Conservation (phyloP, 2,797 vertebrate species). For the Acanthiza pusilla region DNA sequence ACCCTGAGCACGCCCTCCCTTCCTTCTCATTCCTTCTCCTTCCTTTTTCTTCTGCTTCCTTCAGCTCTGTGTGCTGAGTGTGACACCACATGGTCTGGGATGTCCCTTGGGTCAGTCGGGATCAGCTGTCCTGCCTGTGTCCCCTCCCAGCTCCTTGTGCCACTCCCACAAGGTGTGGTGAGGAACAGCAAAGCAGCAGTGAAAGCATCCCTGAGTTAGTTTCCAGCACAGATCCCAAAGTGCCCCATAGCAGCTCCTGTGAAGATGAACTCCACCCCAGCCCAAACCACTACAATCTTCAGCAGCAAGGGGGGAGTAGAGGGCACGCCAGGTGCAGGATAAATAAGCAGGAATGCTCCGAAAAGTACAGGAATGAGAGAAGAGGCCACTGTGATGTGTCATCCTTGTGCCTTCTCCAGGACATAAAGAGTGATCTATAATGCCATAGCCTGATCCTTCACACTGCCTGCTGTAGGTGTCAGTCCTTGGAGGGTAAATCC, state of each 20-base stretch:
- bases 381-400: background rate
- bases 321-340: too few species aligned
- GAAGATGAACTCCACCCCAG: background rate
- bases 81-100: background rate
- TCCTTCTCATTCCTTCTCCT: background rate
- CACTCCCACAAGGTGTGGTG: background rate
- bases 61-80: background rate
- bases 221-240: background rate
- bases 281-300: background rate
- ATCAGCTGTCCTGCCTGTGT: background rate
- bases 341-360: background rate
- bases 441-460: background rate
- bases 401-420: background rate
- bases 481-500: background rate
- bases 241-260: background rate
- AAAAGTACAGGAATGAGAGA: background rate
- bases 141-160: background rate
- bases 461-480: background rate
- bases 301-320: background rate
- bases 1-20: accelerated
- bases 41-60: background rate
- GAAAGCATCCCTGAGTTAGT: background rate
- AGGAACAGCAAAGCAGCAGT: background rate
- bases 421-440: background rate
- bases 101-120: background rate